Evolutionary conservation across 2,113 vertebrate genomes (phyloP), one percentile per base, ranked within the genome.

Genomic region (Grammomys surdaster): DNA sequence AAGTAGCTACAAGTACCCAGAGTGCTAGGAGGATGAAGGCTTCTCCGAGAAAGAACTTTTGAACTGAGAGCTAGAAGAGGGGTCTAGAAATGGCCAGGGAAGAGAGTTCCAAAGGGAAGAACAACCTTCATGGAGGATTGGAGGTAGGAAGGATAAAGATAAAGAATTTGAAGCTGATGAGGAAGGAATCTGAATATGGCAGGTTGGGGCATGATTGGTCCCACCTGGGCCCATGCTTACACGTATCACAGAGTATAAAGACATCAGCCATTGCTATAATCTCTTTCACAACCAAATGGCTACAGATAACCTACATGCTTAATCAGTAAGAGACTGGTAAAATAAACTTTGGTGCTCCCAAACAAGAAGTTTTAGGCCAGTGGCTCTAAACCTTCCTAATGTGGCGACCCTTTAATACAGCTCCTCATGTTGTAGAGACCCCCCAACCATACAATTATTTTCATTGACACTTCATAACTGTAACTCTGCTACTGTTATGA

Each of bases 171-270:
- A 73, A 51, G 20, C 1, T 58, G 36, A 73, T 2, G 5, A 11
- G 0, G 3, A 31, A 9, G 28, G 8, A 20, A 2, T 20, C 3
- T 33, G 24, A 19, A 9, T 17, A 11, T 0, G 43, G n/a, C 3
- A 54, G 17, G 7, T 48, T 20, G 60, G 56, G 67, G 67, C 11
- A 1, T 69, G 2, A 0, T 19, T 10, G 20, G 20, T 6, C 33
- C 70, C 16, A n/a, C 51, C 26, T 43, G 6, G 43, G 43, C 4
- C 24, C n/a, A 17, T 0, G 0, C 31, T 22, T 7, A 76, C 46
- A 86, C 33, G 67, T 3, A 54, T 78, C 43, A 40, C 69, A 24
- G 48, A 26, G 4, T 73, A 0, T 3, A 65, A 36, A 17, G 5
- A 14, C 24, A 40, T 33, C 56, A 56, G 36, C 20, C 33, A 26